Conservation (phyloP, 2,797 vertebrate species). For the Apogon talboti region DNA sequence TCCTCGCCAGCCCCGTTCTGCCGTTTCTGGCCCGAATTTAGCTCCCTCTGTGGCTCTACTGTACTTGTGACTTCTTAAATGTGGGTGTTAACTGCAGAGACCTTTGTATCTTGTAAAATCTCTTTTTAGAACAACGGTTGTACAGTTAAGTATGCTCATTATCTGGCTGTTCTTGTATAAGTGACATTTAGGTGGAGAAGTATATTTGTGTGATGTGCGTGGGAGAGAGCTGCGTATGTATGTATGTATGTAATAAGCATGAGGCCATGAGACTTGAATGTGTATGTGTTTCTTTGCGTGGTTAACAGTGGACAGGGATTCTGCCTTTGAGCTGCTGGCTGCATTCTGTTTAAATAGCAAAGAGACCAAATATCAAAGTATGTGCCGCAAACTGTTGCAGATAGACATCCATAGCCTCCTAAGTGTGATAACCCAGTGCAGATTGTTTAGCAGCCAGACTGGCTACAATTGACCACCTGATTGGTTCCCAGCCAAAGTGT, state of each 20-base stretch:
- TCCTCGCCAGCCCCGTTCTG: slow-evolving; percentile 61
- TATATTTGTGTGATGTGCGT: slow-evolving; percentile 38
- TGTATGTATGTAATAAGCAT: slow-evolving; percentile 13
- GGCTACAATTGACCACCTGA: too few species aligned
- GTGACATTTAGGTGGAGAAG: slow-evolving; percentile 50
- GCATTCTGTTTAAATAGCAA: slow-evolving; percentile 15
- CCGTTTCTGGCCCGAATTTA: slow-evolving; percentile 67
- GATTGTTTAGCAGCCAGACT: slow-evolving; percentile 16
- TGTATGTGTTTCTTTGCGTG: slow-evolving; percentile 8
- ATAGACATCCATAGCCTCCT: not conserved
- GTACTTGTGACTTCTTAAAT: slow-evolving; percentile 71
- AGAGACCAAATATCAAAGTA: slow-evolving; percentile 29
- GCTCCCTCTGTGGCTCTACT: slow-evolving; percentile 68
- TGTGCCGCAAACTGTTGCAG: slow-evolving; percentile 15
- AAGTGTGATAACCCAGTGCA: not conserved
- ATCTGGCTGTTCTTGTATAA: slow-evolving; percentile 41
- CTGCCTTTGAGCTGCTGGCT: slow-evolving; percentile 12
- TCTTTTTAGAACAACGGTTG: slow-evolving; percentile 65
- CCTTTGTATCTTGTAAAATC: slow-evolving; percentile 68
- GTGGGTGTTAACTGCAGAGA: slow-evolving; percentile 66
- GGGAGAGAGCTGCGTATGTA: slow-evolving; percentile 9
- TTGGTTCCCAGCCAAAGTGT: not conserved
- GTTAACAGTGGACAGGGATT: slow-evolving; percentile 7
- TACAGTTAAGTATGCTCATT: slow-evolving; percentile 67
- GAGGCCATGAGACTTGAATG: not conserved